Base-by-base conservation (phyloP, 1,140 invertebrate genomes). In the Centruroides vittatus region DNA sequence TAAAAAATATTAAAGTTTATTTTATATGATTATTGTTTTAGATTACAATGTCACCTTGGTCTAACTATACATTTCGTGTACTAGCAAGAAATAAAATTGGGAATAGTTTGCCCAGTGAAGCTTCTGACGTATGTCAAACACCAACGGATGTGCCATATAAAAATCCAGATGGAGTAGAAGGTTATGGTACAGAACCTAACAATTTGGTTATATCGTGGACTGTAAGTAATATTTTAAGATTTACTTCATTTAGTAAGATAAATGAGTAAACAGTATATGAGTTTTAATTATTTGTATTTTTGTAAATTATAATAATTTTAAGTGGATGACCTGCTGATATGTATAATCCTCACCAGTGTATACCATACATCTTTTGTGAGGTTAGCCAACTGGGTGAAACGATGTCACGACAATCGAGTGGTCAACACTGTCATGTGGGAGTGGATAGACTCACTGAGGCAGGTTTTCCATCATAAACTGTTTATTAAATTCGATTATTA, bases 121-220 rank as follows among this genome's bases (percentile, higher is more conserved):
- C 92, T 74, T 86, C 86, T 12, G 78, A 81, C 5, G 62, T 67
- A 13, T 99, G 96, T 72, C 84, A 83, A 34, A 96, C 93, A 1
- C 81, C 85, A 62, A 82, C 88, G 2, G 87, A 89, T 72, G 84
- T 92, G 60, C 96, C 95, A 0, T 83, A 82, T 67, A 92, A 89
- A 75, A 98, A 98, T 78, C 96, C 95, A 0, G 86, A 89, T 61
- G 92, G 95, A 72, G 92, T 99, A 0, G 80, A 86, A 66, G 93
- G 93, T 4, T 83, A 86, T 70, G 93, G 93, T 61, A 85, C 85
- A 3, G 80, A 82, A 55, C 89, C 90, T 1, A 84, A 83, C 65
- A 96, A 96, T 75, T 78, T 99, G 54, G 84, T 95, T 23, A 95
- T 99, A 67, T 81, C 82, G 5, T 99, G 95, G 94, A 93, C 89